These are phyloP conservation scores for Mico argentatus DNA, from an alignment of 2,797 vertebrate species.

Conservation along the genomic window DNA sequence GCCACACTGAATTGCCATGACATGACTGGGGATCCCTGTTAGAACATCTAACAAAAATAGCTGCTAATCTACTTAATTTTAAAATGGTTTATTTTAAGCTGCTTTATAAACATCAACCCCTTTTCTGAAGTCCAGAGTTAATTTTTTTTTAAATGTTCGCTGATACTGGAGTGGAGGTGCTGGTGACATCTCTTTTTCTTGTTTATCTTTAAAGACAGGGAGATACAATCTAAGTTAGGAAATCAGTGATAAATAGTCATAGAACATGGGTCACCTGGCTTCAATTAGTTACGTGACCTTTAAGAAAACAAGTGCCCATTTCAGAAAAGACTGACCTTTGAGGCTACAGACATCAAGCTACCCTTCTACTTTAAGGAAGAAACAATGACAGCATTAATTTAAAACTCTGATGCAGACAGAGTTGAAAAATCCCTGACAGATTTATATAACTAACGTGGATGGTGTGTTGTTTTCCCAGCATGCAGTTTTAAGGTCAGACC, in stretches of 20 bases:
- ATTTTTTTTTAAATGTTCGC: not conserved
- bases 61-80: not conserved
- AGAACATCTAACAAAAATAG: not conserved
- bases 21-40: not conserved
- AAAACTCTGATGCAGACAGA: not conserved
- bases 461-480: slow-evolving; percentile 56
- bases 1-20: not conserved
- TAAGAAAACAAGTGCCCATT: slow-evolving; percentile 21
- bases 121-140: slow-evolving; percentile 2
- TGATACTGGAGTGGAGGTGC: not conserved
- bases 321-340: slow-evolving; percentile 41
- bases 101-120: slow-evolving; percentile 9
- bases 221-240: not conserved
- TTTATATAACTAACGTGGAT: not conserved
- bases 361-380: slow-evolving; percentile 24
- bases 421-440: slow-evolving; percentile 12
- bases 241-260: slow-evolving; percentile 31
- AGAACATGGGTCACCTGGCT: not conserved
- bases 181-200: not conserved
- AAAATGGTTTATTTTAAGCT: not conserved
- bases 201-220: slow-evolving; percentile 19
- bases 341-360: not conserved
- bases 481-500: slow-evolving; percentile 76
- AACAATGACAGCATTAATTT: not conserved
- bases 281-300: slow-evolving; percentile 53